Percentiles rank a stretch among this genome's conserved stretches.
phyloP scores from a whole-genome alignment of 2,888 invertebrate species.

The Ephialtes manifestator region DNA sequence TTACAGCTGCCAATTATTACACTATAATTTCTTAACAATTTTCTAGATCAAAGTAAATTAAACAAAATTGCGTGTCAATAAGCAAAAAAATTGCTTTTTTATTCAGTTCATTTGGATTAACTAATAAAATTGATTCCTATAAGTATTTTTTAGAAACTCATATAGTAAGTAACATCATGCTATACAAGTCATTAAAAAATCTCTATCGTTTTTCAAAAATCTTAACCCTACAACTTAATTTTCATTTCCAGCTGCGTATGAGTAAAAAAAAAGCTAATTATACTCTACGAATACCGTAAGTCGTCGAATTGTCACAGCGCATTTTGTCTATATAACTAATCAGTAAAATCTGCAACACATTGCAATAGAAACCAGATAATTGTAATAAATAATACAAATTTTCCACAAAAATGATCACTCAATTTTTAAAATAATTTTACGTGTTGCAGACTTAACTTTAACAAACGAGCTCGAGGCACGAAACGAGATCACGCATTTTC shows the following conservation, averaged over 20 bases:
- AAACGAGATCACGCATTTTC: neutral
- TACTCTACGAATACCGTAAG: neutral
- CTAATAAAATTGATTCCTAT: too few species aligned
- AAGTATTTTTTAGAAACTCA: too few species aligned
- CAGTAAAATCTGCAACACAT: neutral
- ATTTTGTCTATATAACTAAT: constrained; percentile 9
- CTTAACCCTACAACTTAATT: neutral
- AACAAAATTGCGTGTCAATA: neutral
- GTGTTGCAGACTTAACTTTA: neutral
- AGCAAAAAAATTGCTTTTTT: neutral
- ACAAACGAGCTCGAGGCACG: constrained; percentile 10
- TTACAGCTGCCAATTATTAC: neutral
- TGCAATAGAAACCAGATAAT: neutral
- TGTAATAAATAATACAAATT: neutral
- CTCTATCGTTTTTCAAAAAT: neutral
- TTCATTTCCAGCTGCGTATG: neutral
- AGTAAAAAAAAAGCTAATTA: neutral
- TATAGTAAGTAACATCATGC: too few species aligned
- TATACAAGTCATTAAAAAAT: too few species aligned
- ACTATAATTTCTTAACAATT: neutral
- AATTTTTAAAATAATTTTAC: neutral
- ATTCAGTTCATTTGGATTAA: too few species aligned
- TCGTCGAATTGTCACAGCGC: constrained; percentile 28
- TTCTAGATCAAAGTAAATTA: neutral
- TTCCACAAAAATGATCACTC: neutral